These are phyloP conservation scores for Drosophila hydei DNA, from an alignment of 1,140 invertebrate species.

Conservation along the genomic window DNA sequence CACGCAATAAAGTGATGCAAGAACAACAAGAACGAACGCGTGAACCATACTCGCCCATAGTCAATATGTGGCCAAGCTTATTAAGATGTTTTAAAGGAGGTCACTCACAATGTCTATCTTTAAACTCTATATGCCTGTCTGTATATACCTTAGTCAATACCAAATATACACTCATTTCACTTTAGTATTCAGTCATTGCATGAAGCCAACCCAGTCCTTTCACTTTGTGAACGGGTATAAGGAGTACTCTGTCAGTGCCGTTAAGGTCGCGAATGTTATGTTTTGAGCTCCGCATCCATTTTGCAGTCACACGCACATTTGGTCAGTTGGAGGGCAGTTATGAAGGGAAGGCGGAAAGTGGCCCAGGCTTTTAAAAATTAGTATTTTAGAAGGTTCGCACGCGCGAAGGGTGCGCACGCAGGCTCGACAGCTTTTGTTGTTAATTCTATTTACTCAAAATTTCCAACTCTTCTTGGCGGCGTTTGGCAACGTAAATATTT, in stretches of 20 bases:
- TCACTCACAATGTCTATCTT: too few relatives aligned
- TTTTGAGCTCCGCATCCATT: conserved; percentile 23
- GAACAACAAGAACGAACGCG: too few relatives aligned
- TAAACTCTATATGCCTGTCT: too few relatives aligned
- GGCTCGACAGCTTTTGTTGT: conserved; percentile 75
- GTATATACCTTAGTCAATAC: too few relatives aligned
- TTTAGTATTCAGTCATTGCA: neutral
- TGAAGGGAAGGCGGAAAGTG: conserved; percentile 2
- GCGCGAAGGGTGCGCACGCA: conserved; percentile 13
- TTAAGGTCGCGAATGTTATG: conserved; percentile 53
- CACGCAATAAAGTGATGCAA: too few relatives aligned
- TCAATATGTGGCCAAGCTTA: too few relatives aligned
- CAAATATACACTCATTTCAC: too few relatives aligned
- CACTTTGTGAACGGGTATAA: neutral
- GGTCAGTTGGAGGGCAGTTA: conserved; percentile 11
- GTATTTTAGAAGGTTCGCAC: conserved; percentile 41
- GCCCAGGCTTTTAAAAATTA: conserved; percentile 32
- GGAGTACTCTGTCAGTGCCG: conserved; percentile 43
- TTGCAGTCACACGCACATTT: neutral
- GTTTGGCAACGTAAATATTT: conserved; percentile 70
- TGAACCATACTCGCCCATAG: too few relatives aligned
- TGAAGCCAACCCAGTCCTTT: neutral
- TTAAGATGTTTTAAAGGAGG: too few relatives aligned
- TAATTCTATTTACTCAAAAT: conserved; percentile 80
- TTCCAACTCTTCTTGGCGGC: conserved; percentile 44